A percentile compares a stretch with the other conserved stretches of the same genome.
These are phyloP conservation scores for Onthophagus sagittarius DNA, from an alignment of 2,888 invertebrate species.

Conservation along the genomic window DNA sequence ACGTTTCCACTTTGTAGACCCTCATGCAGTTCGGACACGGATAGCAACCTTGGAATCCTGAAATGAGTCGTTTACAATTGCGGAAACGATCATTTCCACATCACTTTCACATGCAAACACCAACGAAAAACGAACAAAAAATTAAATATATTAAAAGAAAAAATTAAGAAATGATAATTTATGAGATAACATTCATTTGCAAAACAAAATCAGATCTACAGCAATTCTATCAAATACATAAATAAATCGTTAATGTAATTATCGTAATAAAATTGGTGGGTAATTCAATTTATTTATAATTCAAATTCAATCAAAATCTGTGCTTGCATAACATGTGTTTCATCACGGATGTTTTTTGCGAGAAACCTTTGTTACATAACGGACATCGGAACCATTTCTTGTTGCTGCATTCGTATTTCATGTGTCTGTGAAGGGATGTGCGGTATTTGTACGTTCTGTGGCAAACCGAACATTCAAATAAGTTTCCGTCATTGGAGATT, in stretches of 20 bases:
- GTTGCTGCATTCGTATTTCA: slow-evolving; percentile 22
- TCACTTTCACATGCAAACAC: background rate
- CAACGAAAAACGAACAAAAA: background rate
- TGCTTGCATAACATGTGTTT: slow-evolving; percentile 21
- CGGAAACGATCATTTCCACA: background rate
- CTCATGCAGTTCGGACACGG: slow-evolving; percentile 22
- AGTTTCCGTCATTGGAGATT: slow-evolving; percentile 19
- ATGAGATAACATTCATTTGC: background rate
- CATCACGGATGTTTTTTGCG: slow-evolving; percentile 32
- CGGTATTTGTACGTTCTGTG: slow-evolving; percentile 21
- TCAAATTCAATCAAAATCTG: background rate
- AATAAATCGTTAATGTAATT: background rate
- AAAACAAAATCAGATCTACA: too few relatives aligned
- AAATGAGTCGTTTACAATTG: slow-evolving; percentile 6
- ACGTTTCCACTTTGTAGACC: slow-evolving; percentile 58
- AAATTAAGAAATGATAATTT: background rate
- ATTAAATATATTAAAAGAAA: background rate
- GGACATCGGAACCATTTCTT: slow-evolving; percentile 33
- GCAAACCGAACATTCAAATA: slow-evolving; percentile 16
- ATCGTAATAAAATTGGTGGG: background rate
- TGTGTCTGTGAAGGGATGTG: slow-evolving; percentile 20
- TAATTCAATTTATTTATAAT: background rate
- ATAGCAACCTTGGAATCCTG: slow-evolving; percentile 1
- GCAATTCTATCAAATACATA: too few relatives aligned
- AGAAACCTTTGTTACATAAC: slow-evolving; percentile 40